These are phyloP conservation scores for Hybognathus amarus DNA, from an alignment of 2,797 vertebrate species.

Conservation along the genomic window DNA sequence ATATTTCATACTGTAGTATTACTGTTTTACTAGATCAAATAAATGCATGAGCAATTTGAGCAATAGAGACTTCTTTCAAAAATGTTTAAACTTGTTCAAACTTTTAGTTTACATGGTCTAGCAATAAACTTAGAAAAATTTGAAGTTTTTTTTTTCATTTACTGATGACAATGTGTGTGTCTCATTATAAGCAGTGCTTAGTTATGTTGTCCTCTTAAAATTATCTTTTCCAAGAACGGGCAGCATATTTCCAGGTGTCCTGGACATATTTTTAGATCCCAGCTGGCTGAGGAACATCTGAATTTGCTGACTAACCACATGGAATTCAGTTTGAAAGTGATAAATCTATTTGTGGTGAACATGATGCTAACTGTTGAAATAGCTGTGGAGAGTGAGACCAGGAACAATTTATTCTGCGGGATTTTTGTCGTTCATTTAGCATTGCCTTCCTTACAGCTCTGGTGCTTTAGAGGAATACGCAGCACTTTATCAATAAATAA, in stretches of 20 bases:
- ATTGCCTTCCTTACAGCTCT: not conserved
- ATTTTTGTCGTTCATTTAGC: not conserved
- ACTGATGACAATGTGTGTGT: not conserved
- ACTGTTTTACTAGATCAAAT: not conserved
- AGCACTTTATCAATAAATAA: slow-evolving; percentile 7
- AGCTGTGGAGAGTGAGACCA: not conserved
- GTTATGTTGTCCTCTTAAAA: slow-evolving; percentile 9
- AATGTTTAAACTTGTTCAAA: not conserved
- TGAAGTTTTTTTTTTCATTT: not conserved
- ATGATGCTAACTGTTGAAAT: slow-evolving; percentile 16
- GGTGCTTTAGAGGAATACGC: not conserved
- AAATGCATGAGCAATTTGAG: not conserved
- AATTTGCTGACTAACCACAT: slow-evolving; percentile 35
- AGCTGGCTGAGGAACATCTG: slow-evolving; percentile 46
- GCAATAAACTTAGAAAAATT: too few species aligned
- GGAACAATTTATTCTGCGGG: not conserved
- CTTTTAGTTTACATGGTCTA: not conserved
- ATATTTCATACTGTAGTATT: not conserved
- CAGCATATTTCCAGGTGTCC: slow-evolving; percentile 36
- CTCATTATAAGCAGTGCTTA: slow-evolving; percentile 24
- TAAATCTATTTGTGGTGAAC: slow-evolving; percentile 28
- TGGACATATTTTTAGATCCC: slow-evolving; percentile 40
- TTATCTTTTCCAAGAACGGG: slow-evolving; percentile 36
- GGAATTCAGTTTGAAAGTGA: slow-evolving; percentile 15
- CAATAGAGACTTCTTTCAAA: not conserved